Percentiles rank a stretch among this genome's conserved stretches.
phyloP scores from a whole-genome alignment of 2,113 vertebrate species.

The Solea solea region DNA sequence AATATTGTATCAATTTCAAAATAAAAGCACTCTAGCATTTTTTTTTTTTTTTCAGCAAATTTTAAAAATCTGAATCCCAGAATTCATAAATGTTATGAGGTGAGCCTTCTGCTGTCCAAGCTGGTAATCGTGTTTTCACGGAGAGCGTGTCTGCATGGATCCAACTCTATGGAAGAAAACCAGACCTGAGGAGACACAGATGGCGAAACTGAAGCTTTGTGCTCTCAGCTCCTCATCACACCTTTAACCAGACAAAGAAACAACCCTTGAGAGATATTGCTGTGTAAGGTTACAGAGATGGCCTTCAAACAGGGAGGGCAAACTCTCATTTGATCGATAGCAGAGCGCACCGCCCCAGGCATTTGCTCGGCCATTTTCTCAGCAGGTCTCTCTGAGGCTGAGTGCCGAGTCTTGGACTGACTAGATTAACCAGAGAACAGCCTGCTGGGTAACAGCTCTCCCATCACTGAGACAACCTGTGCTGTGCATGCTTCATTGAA shows the following conservation, averaged over 20 bases:
- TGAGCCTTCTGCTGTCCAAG: too few species aligned
- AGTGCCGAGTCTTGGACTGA: slow-evolving; percentile 2
- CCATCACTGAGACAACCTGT: slow-evolving; percentile 2
- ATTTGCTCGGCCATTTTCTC: slow-evolving; percentile 19
- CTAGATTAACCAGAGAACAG: slow-evolving; percentile 15
- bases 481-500: slow-evolving; percentile 23
- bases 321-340: slow-evolving; percentile 22
- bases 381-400: slow-evolving; percentile 9
- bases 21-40: too few species aligned
- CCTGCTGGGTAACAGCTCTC: slow-evolving; percentile 12
- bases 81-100: too few species aligned
- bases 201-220: neutral
- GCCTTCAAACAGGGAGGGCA: slow-evolving; percentile 5
- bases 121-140: too few species aligned
- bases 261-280: neutral
- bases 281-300: neutral
- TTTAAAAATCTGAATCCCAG: too few species aligned
- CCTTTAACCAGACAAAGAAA: slow-evolving; percentile 4
- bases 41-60: too few species aligned
- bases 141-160: too few species aligned
- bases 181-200: neutral
- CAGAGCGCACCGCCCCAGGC: neutral
- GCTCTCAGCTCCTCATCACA: neutral
- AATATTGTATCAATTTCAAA: too few species aligned
- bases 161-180: too few species aligned